Conservation (phyloP, 2,888 invertebrate genomes). For the Rhodophaea formosa region DNA sequence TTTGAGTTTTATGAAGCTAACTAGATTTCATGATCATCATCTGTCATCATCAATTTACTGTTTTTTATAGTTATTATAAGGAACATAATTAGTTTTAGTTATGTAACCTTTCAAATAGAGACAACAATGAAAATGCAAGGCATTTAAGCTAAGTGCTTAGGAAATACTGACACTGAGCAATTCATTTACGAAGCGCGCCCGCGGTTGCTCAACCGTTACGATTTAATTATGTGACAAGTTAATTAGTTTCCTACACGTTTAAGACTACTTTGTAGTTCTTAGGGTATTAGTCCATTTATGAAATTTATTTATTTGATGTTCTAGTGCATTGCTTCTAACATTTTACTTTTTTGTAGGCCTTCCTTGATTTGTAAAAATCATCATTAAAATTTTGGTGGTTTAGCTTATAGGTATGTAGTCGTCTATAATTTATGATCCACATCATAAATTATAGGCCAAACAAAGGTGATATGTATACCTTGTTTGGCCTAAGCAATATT, state of each 20-base stretch:
- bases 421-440: too few relatives aligned
- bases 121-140: not conserved
- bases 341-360: too few relatives aligned
- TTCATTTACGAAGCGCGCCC: slow-evolving; percentile 3
- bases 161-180: slow-evolving; percentile 5
- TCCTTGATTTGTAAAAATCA: too few relatives aligned
- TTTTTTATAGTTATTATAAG: too few relatives aligned
- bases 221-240: slow-evolving; percentile 14
- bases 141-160: slow-evolving; percentile 2
- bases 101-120: not conserved
- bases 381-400: not conserved
- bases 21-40: too few relatives aligned
- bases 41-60: too few relatives aligned
- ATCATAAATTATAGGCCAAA: too few relatives aligned
- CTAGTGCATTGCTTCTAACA: too few relatives aligned
- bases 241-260: slow-evolving; percentile 11
- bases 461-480: too few relatives aligned
- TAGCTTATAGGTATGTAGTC: not conserved
- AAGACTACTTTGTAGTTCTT: not conserved
- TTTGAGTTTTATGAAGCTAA: too few relatives aligned
- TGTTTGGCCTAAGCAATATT: too few relatives aligned
- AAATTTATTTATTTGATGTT: not conserved
- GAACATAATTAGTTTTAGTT: not conserved
- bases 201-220: slow-evolving; percentile 5
- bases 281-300: not conserved